Percentiles rank a stretch among this genome's conserved stretches.
These are phyloP conservation scores for Polyploca ridens DNA, from an alignment of 2,888 invertebrate species.

Conservation along the genomic window DNA sequence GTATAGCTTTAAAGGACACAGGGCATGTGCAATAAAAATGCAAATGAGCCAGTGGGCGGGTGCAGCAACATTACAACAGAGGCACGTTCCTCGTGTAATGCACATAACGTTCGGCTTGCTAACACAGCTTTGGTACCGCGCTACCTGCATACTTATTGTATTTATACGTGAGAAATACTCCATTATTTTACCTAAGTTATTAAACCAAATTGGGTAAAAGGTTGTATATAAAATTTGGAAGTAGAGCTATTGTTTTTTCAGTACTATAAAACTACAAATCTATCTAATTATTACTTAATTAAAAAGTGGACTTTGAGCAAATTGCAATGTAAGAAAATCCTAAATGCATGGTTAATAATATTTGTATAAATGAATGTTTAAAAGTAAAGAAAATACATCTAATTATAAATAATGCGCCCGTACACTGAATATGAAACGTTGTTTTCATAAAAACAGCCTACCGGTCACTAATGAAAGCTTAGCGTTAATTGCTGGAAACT, in stretches of 20 bases:
- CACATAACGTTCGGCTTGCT: constrained; percentile 29
- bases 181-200: not conserved
- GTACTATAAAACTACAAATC: no score
- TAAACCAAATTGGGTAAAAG: not conserved
- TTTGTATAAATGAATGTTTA: no score
- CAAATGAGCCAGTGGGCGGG: constrained; percentile 51
- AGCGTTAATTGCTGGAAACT: constrained; percentile 42
- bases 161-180: not conserved
- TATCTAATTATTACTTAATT: no score
- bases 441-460: constrained; percentile 48
- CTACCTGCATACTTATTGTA: constrained; percentile 9
- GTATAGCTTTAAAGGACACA: constrained; percentile 21
- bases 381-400: constrained; percentile 26
- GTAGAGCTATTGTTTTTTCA: no score
- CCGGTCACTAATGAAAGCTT: constrained; percentile 47
- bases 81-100: constrained; percentile 35
- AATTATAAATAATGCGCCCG: constrained; percentile 42
- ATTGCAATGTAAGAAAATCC: no score
- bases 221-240: no score
- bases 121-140: constrained; percentile 12
- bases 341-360: no score
- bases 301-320: no score
- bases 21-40: constrained; percentile 59
- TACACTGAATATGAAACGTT: constrained; percentile 45
- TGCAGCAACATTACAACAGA: constrained; percentile 32